phyloP scores from a whole-genome alignment of 2,113 vertebrate genomes.

The Stomatorhinus ivindoensis region DNA sequence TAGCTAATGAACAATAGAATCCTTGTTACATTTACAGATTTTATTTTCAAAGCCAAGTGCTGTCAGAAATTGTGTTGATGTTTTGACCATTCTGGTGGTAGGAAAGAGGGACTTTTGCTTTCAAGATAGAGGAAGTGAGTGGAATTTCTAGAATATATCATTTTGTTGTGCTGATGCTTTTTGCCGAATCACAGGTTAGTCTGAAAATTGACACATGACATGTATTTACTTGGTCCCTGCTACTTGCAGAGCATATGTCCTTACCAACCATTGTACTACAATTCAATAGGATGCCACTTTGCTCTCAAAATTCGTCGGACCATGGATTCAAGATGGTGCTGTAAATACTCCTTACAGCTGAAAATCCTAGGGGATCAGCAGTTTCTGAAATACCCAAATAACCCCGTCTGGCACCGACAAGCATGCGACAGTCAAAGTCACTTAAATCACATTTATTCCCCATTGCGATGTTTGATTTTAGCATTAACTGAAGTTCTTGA shows the following conservation, averaged over 20 bases:
- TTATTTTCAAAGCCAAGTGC: neutral
- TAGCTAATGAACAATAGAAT: slow-evolving; percentile 7
- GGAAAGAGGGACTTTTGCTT: neutral
- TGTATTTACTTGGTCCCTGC: neutral
- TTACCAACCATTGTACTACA: neutral
- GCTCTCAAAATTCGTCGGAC: neutral
- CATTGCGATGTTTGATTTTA: neutral
- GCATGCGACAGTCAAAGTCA: neutral
- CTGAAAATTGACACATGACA: neutral
- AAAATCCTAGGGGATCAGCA: neutral
- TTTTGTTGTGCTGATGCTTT: neutral
- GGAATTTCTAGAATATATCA: neutral
- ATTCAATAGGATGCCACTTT: neutral
- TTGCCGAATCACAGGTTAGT: neutral
- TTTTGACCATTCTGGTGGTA: neutral
- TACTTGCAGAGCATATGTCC: neutral
- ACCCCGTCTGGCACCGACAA: neutral
- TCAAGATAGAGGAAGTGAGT: neutral
- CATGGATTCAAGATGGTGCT: neutral
- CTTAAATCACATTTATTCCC: neutral
- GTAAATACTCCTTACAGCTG: neutral
- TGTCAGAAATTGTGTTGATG: neutral
- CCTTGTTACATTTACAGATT: neutral
- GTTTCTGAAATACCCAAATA: neutral
- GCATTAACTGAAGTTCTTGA: neutral